Base-by-base conservation (phyloP, 2,797 vertebrate genomes). In the Tiaroga cobitis region DNA sequence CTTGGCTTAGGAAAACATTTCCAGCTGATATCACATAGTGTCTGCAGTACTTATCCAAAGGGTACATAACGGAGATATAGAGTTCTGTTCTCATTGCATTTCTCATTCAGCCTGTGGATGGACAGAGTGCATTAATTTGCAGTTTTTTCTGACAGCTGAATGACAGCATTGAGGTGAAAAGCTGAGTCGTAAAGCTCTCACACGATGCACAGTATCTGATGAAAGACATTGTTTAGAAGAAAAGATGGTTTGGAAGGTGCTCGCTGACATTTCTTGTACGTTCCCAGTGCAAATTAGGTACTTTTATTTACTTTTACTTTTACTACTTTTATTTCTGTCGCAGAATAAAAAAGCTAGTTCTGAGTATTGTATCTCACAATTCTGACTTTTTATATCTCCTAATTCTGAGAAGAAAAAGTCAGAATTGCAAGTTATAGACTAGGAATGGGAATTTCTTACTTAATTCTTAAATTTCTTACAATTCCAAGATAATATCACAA, bases 1-100 rank as follows among this genome's bases (percentile, higher is more conserved):
- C 21, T 85, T 73, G 80, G 15, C 51, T 43, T 46, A 34, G 26
- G 51, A 79, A 59, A 63, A 63, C 29, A 61, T 73, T 65, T 43
- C 5, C 5, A 3, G 0, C 63, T 43, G 46, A 68, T 78, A 69
- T 78, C n/a, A 84, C 75, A 67, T 51, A 32, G 32, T 54, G 72
- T 83, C 72, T 76, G 82, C 13, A 4, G 34, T 34, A 73, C 37
- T 73, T 15, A 61, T 13, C 34, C 7, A 2, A 56, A 81, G n/a
- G 54, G 32, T 51, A 75, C 32, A 34, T 59, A 68, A 78, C 5
- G 2, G 49, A 43, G 34, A 68, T 18, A 39, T 41, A 77, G 32
- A 9, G 18, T 68, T 54, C 61, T 11, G 10, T 67, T 77, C 63
- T 56, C 24, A 32, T 54, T 37, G 6, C 10, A 70, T 59, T 85